A percentile compares a stretch with the other conserved stretches of the same genome.
These are phyloP conservation scores for Drosophila dunni DNA, from an alignment of 1,140 invertebrate species.

Conservation along the genomic window DNA sequence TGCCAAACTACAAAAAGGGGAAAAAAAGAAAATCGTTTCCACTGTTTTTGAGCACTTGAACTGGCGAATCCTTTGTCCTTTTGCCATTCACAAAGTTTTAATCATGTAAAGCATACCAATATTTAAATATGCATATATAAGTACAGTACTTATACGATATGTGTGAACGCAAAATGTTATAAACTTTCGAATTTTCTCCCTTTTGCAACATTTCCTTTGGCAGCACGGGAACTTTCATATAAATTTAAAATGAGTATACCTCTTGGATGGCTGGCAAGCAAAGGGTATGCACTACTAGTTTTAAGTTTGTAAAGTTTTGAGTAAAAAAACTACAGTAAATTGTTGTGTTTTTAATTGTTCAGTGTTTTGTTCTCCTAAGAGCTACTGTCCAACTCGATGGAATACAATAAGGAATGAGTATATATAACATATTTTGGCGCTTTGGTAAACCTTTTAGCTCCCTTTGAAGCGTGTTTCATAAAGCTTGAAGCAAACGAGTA, in stretches of 20 bases:
- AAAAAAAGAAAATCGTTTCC: constrained; percentile 1
- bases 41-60: neutral
- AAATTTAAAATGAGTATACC: neutral
- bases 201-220: constrained; percentile 9
- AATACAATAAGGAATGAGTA: too few species aligned
- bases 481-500: too few species aligned
- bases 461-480: too few species aligned
- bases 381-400: too few species aligned
- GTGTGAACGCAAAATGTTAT: neutral
- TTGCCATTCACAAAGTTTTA: constrained; percentile 65
- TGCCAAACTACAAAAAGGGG: constrained; percentile 27
- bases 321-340: too few species aligned
- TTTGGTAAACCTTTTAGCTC: too few species aligned
- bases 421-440: too few species aligned
- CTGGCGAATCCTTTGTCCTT: constrained; percentile 19
- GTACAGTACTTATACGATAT: neutral
- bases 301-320: neutral
- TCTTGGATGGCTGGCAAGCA: neutral
- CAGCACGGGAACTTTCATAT: constrained; percentile 6
- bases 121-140: constrained; percentile 29
- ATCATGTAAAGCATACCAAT: constrained; percentile 59
- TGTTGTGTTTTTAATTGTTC: too few species aligned
- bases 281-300: neutral
- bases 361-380: too few species aligned
- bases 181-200: neutral